phyloP scores from a whole-genome alignment of 2,888 invertebrate species.

The Pristionchus japonicus region DNA sequence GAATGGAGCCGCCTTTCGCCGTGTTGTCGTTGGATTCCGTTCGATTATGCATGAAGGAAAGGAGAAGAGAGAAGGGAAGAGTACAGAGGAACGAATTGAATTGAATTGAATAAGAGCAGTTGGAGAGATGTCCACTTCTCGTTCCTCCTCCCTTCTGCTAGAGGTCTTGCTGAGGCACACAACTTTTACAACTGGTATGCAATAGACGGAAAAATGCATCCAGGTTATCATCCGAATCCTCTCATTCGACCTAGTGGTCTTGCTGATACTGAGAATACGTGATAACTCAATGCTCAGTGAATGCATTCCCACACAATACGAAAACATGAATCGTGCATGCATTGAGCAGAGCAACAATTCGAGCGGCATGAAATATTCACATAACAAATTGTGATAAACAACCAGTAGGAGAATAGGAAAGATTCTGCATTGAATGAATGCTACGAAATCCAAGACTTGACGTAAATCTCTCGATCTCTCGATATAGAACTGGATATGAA shows the following conservation, averaged over 20 bases:
- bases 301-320: background rate
- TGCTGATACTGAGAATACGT: no score
- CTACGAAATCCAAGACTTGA: no score
- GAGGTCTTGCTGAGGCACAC: no score
- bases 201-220: no score
- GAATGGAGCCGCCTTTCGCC: background rate
- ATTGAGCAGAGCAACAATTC: background rate
- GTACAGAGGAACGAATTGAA: background rate
- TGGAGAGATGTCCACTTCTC: background rate
- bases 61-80: background rate
- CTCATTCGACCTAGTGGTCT: background rate
- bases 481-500: background rate
- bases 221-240: no score
- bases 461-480: background rate
- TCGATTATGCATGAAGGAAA: constrained; percentile 17
- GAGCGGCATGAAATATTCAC: background rate
- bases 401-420: background rate
- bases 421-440: no score
- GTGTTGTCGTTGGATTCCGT: background rate
- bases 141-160: background rate
- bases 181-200: no score
- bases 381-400: background rate
- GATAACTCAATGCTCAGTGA: background rate
- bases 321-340: background rate
- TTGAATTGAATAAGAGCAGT: background rate